Evolutionary conservation across 2,888 invertebrate species (phyloP), one percentile per base, ranked within the genome.

Genomic region (Cheilosia scutellata): DNA sequence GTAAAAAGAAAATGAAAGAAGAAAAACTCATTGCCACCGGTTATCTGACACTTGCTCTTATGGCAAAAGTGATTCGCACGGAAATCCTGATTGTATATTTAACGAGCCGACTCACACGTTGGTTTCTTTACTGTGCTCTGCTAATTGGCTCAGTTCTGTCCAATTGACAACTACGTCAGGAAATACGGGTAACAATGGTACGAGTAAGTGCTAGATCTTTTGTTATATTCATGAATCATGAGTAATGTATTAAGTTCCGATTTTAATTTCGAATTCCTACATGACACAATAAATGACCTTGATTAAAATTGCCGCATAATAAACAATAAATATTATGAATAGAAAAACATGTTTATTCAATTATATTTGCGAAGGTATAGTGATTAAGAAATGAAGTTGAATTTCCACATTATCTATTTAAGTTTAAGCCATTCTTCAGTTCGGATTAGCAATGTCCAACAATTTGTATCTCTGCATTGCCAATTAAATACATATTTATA

Each of bases 11-110:
- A 20, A 20, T 20, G 20, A 20, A 20, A 20, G 20, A 20, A 20
- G 20, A 20, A 75, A 71, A 51, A 58, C 29, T 60, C 83, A 83
- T 78, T 63, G 70, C 78, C 78, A 71, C 33, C 33, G 44, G 62
- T 62, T 53, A 51, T 27, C 11, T 51, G 25, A 51, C 11, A 31
- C 53, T 71, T 57, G 68, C 82, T 72, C 77, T 68, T 72, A 55
- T 42, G 37, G 42, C 47, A 66, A 68, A 70, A 72, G 51, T 51
- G 57, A 68, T 74, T 83, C 68, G 78, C 51, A 78, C 78, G 83
- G 78, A 83, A 83, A 83, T 83, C 74, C 72, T 83, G 71, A 20
- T 82, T 82, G 62, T 49, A 66, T 68, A 62, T 47, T 78, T 37
- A 60, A 58, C 55, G 42, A 57, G 62, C 29, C 20, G n/a, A 27